phyloP scores from a whole-genome alignment of 2,797 vertebrate genomes.

The Aselliscus stoliczkanus region DNA sequence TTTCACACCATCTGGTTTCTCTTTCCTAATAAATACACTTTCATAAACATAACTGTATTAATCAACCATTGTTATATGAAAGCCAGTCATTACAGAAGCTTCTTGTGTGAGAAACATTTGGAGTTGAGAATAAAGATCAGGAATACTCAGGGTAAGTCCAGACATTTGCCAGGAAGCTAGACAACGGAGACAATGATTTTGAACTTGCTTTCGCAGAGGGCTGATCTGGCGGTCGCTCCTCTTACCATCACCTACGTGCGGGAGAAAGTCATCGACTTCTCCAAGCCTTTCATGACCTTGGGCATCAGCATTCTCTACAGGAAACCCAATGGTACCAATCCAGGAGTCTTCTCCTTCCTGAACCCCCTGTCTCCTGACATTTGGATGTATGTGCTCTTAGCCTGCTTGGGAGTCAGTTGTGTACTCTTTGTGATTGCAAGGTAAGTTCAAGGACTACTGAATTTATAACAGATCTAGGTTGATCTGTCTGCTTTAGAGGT shows the following conservation, averaged over 20 bases:
- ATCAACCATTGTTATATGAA: background rate
- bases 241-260: conserved; percentile 98
- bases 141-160: background rate
- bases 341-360: conserved; percentile 97
- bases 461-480: background rate
- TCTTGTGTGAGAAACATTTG: background rate
- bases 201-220: conserved; percentile 86
- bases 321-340: conserved; percentile 97
- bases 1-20: background rate
- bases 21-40: background rate
- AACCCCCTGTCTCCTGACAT: conserved; percentile 98
- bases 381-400: conserved; percentile 98
- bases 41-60: background rate
- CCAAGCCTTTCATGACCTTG: conserved; percentile 98
- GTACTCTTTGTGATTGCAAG: conserved; percentile 99
- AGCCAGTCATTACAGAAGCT: background rate
- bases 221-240: conserved; percentile 97
- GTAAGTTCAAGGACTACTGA: conserved; percentile 80
- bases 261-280: conserved; percentile 99
- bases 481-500: background rate
- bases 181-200: background rate
- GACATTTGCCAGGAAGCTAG: background rate
- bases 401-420: conserved; percentile 97
- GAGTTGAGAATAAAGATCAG: background rate
- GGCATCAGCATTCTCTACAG: conserved; percentile 98